phyloP scores from a whole-genome alignment of 2,888 invertebrate species.

The Phyllotreta striolata region DNA sequence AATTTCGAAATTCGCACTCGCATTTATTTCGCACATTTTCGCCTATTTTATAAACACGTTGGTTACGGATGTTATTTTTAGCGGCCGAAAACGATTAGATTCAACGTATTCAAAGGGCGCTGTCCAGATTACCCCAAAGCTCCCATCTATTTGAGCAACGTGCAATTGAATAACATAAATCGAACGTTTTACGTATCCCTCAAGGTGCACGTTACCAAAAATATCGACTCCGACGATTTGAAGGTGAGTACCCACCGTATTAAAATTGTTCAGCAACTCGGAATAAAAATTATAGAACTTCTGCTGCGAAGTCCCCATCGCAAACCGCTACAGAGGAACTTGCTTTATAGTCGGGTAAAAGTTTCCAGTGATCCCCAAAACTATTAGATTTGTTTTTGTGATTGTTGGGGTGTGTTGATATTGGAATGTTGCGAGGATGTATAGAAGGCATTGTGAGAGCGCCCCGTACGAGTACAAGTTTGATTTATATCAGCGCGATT shows the following conservation, averaged over 20 bases:
- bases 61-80: conserved; percentile 16
- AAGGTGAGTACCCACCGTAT: conserved; percentile 35
- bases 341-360: no score
- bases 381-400: no score
- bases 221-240: conserved; percentile 34
- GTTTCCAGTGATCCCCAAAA: no score
- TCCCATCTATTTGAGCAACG: conserved; percentile 37
- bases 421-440: no score
- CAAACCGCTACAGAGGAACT: no score
- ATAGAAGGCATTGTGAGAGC: no score
- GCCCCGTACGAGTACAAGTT: no score
- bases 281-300: not conserved
- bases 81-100: conserved; percentile 44
- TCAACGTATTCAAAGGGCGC: conserved; percentile 44
- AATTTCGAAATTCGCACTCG: no score
- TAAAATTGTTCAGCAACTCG: not conserved
- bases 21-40: not conserved
- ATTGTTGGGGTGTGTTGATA: no score
- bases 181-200: conserved; percentile 42
- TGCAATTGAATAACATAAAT: conserved; percentile 40
- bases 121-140: conserved; percentile 43
- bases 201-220: conserved; percentile 36
- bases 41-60: not conserved
- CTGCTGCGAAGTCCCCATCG: not conserved
- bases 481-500: no score